These are phyloP conservation scores for Andrena minutula DNA, from an alignment of 2,888 invertebrate species.

Conservation along the genomic window DNA sequence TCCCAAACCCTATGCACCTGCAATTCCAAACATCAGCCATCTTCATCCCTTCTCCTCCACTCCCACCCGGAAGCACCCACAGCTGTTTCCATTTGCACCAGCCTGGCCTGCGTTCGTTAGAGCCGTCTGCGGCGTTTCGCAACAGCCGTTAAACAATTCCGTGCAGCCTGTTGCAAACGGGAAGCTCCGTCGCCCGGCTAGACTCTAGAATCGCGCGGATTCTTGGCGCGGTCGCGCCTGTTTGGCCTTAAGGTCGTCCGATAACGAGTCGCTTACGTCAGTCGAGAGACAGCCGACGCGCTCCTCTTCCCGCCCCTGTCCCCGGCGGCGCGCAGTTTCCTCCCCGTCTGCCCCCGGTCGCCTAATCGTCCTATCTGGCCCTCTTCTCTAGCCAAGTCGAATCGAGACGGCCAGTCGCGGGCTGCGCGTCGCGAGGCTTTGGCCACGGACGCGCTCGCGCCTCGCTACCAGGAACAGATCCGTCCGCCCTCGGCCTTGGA, in stretches of 20 bases:
- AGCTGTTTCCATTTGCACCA: not conserved
- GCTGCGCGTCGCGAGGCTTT: not conserved
- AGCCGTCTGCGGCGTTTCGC: conserved; percentile 13
- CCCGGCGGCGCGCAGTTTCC: not conserved
- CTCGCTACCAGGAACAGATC: conserved; percentile 55
- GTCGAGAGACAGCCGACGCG: conserved; percentile 40
- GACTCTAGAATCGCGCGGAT: conserved; percentile 50
- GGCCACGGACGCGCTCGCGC: conserved; percentile 14
- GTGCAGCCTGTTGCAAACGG: not conserved
- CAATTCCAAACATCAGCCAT: too few species aligned
- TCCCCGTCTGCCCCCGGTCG: conserved; percentile 28
- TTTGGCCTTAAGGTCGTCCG: conserved; percentile 67
- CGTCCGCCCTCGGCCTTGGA: conserved; percentile 63
- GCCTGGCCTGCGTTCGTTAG: not conserved
- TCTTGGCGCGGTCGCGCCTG: conserved; percentile 53
- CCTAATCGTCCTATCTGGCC: conserved; percentile 51
- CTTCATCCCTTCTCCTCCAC: too few species aligned
- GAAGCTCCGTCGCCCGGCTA: conserved; percentile 9
- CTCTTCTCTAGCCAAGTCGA: conserved; percentile 38
- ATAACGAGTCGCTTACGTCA: conserved; percentile 66
- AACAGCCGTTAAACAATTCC: not conserved
- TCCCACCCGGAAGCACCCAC: not conserved
- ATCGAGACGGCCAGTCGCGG: conserved; percentile 20
- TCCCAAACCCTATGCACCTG: too few species aligned
- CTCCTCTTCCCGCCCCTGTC: not conserved